Evolutionary conservation across 2,797 vertebrate species (phyloP).

Genomic region (Cichlasoma orientale): DNA sequence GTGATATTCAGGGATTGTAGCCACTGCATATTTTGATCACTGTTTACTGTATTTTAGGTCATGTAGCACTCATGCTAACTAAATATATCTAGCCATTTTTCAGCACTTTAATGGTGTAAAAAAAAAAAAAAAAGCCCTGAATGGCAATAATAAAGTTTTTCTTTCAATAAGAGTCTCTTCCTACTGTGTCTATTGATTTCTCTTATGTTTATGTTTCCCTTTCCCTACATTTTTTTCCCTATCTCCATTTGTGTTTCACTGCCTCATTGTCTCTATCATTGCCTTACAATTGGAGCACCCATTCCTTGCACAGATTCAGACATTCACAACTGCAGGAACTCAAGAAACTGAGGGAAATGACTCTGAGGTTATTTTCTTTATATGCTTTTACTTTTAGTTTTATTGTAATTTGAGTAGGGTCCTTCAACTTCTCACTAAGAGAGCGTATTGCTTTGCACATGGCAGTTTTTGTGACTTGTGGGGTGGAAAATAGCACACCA

Average conservation of each 20-base stretch:
- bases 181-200: conserved; percentile 8
- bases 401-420: conserved; percentile 54
- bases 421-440: conserved; percentile 40
- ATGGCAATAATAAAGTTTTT: not conserved
- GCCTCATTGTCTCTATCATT: conserved; percentile 19
- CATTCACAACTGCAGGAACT: conserved; percentile 14
- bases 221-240: conserved; percentile 1
- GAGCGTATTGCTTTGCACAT: conserved; percentile 39
- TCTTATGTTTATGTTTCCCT: conserved; percentile 11
- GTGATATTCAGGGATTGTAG: not conserved
- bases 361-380: conserved; percentile 37
- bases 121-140: not conserved
- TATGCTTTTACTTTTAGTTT: conserved; percentile 29
- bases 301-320: not conserved
- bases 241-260: conserved; percentile 1
- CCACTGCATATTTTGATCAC: not conserved
- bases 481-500: conserved; percentile 71
- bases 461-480: conserved; percentile 56
- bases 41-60: not conserved
- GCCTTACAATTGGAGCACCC: not conserved
- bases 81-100: not conserved
- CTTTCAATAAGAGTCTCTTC: not conserved
- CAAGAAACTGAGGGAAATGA: conserved; percentile 2
- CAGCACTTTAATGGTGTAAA: not conserved
- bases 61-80: not conserved